phyloP scores from a whole-genome alignment of 2,888 invertebrate genomes.

The Mechanitis messenoides region DNA sequence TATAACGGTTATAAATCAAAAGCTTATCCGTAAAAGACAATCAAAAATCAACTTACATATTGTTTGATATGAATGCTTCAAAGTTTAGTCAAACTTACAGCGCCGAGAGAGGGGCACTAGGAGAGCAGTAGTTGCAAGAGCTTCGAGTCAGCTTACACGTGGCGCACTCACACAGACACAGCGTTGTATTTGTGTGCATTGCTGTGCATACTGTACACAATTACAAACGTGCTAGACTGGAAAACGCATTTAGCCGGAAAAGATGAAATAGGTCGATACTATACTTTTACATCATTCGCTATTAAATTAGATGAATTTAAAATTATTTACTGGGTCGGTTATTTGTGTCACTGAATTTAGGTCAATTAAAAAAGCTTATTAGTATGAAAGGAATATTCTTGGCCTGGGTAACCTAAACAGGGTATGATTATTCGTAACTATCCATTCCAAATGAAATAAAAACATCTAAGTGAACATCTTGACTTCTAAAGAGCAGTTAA shows the following conservation, averaged over 20 bases:
- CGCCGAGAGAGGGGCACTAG: slow-evolving; percentile 39
- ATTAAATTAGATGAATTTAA: not conserved
- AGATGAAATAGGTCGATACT: slow-evolving; percentile 54
- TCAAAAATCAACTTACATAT: slow-evolving; percentile 31
- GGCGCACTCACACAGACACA: slow-evolving; percentile 49
- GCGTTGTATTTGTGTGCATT: slow-evolving; percentile 26
- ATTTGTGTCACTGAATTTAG: slow-evolving; percentile 13
- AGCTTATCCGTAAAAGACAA: slow-evolving; percentile 11
- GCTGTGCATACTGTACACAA: slow-evolving; percentile 35
- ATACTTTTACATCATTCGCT: not conserved
- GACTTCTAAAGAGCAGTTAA: slow-evolving; percentile 60
- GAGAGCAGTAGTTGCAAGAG: slow-evolving; percentile 32
- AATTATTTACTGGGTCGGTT: not conserved
- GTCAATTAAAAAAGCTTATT: slow-evolving; percentile 31
- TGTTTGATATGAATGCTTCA: slow-evolving; percentile 33
- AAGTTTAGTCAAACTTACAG: slow-evolving; percentile 40
- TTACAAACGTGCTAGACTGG: slow-evolving; percentile 59
- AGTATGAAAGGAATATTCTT: slow-evolving; percentile 13
- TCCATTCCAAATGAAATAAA: slow-evolving; percentile 57
- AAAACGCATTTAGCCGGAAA: slow-evolving; percentile 61
- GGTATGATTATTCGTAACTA: slow-evolving; percentile 33
- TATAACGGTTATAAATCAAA: slow-evolving; percentile 10
- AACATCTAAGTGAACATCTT: slow-evolving; percentile 54
- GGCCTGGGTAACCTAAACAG: not conserved
- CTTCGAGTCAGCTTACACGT: slow-evolving; percentile 38